Evolutionary conservation across 2,888 invertebrate genomes (phyloP), one percentile per base, ranked within the genome.

Genomic region (Rhagophthalmus giganteus): DNA sequence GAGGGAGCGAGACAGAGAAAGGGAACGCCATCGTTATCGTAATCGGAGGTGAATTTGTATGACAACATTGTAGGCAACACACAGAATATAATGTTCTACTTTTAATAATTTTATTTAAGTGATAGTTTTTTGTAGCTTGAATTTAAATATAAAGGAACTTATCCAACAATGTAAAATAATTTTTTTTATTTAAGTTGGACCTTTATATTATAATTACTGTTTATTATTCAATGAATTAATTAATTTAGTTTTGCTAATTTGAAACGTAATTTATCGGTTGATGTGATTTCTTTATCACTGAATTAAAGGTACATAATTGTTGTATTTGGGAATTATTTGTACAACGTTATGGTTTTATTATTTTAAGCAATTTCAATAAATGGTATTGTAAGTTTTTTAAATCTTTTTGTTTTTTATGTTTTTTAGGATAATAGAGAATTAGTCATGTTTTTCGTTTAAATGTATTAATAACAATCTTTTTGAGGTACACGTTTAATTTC

Each of bases 11-110:
- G 73, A 73, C 32, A 68, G 74, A 54, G 70, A 70, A 37, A 69
- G 70, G 32, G 66, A 67, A 14, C 61, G 71, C 41, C 73, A 74
- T 55, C 72, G 77, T 52, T 76, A 78, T 49, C 74, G 79, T 59
- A 75, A 77, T 59, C 75, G 78, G 38, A 56, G 63, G 44, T 65
- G 51, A 55, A 55, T 46, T 20, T 42, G 32, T 26, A 41, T 32
- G 28, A 25, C 27, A 27, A 12, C 31, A 26, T 38, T 44, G 47
- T 53, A 53, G 53, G 48, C 34, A 44, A 53, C 39, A 48, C 35
- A 35, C 33, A 30, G 20, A 35, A 32, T 28, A n/a, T n/a, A n/a
- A n/a, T n/a, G n/a, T n/a, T n/a, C n/a, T n/a, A n/a, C n/a, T n/a
- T 20, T 20, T 20, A 20, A 20, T 20, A 20, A 20, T 20, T 20